Conservation (phyloP, 2,113 vertebrate species). For the Coryphaenoides rupestris region DNA sequence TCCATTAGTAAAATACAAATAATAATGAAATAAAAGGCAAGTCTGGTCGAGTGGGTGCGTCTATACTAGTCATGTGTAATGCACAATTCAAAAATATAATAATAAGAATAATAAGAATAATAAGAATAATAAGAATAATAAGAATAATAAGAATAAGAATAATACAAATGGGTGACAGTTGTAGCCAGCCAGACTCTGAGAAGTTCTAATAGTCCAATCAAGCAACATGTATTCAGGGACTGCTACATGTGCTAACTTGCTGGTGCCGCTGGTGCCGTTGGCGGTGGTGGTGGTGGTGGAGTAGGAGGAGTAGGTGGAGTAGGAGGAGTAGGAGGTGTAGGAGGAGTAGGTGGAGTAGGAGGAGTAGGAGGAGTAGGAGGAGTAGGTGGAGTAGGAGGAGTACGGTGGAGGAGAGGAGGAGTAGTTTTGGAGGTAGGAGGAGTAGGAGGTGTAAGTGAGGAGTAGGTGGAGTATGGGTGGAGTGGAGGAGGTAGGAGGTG, state of each 20-base stretch:
- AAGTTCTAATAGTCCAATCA: constrained; percentile 20
- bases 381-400: constrained; percentile 25
- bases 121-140: too few species aligned
- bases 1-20: too few species aligned
- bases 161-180: constrained; percentile 39
- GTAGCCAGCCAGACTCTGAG: constrained; percentile 22
- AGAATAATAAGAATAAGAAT: too few species aligned
- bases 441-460: too few species aligned
- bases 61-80: constrained; percentile 6
- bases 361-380: constrained; percentile 15
- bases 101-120: too few species aligned
- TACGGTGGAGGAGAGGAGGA: too few species aligned
- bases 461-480: too few species aligned
- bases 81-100: constrained; percentile 24
- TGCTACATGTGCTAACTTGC: constrained; percentile 48
- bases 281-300: too few species aligned
- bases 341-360: not conserved
- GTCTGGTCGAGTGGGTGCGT: too few species aligned
- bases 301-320: constrained; percentile 12
- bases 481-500: too few species aligned
- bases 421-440: too few species aligned
- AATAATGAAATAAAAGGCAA: constrained; percentile 2
- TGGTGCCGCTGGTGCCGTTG: not conserved
- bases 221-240: constrained; percentile 8
- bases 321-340: too few species aligned